Base-by-base conservation (phyloP, 1,140 invertebrate species). In the Pogonus chalceus region DNA sequence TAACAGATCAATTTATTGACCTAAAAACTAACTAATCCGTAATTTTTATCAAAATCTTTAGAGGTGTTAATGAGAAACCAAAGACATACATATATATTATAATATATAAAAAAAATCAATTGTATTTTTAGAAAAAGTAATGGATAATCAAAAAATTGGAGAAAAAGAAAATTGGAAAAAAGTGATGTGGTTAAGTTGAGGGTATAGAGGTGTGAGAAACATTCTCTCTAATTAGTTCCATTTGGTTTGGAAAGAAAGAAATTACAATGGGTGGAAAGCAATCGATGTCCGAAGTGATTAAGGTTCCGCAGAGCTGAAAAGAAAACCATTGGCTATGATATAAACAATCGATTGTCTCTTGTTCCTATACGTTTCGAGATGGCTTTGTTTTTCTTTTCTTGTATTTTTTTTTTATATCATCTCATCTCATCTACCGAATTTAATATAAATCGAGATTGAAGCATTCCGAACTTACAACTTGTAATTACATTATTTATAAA, bases 171-270 rank as follows among this genome's bases (percentile, higher is more conserved):
- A n/a, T n/a, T n/a, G n/a, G n/a, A n/a, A n/a, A n/a, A n/a, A n/a
- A n/a, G n/a, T n/a, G n/a, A n/a, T n/a, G n/a, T n/a, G 26, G 26
- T 7, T 31, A 31, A 31, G 26, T 4, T 7, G 14, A 14, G 4
- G 14, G 26, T 31, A 43, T 43, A 16, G 37, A 43, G 14, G 37
- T 7, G 9, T 43, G 37, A 16, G 37, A 16, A 9, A 43, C 9
- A 12, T 18, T 43, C 37, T 43, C 37, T 14, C 26, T 43, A 43
- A 43, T 43, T 43, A 43, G 37, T 43, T 43, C 37, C 37, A 43
- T 43, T 43, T 16, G 37, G 3, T 43, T 43, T 7, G 18, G 37
- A 18, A 16, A 7, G 9, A 43, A 43, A 43, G 37, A 43, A 43
- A 43, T 43, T 43, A 16, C 18, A 43, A 9, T 43, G 37, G 37